Base-by-base conservation (phyloP, 1,140 invertebrate genomes). In the Lepidurus arcticus region DNA sequence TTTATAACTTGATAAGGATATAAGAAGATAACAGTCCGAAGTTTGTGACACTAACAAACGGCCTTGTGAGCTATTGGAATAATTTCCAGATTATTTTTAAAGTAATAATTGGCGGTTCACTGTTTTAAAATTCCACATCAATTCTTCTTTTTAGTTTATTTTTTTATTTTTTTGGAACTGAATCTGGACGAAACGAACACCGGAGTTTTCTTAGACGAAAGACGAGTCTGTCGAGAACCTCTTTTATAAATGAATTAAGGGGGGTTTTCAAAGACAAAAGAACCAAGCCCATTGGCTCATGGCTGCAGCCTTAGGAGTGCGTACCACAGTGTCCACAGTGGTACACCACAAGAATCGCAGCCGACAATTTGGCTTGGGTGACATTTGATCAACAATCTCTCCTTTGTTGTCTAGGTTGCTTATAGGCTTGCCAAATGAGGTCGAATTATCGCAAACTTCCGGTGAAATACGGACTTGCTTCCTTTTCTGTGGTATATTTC, bases 171-270 rank as follows among this genome's bases (percentile, higher is more conserved):
- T 65, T 65, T 21, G 13, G 53, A 13, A n/a, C 53, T 21, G 21
- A n/a, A 16, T 65, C 7, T 11, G 53, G 21, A 65, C 16, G 53
- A 65, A 21, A 65, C n/a, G 53, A 16, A 65, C 16, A 65, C 34
- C 34, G 34, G 34, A 34, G 34, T 34, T 34, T 34, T 34, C 34
- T 34, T 34, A 4, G 34, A 34, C 34, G 34, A 34, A 34, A 65
- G 53, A 65, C 53, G 21, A 65, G 53, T 65, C 53, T 65, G 53
- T 13, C 16, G n/a, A 65, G 53, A 65, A 21, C 21, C 53, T 65
- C 53, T 65, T 65, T 65, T 65, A 7, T 65, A 65, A 65, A 65
- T 65, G 53, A 65, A 65, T 65, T 21, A 13, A 65, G 21, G 53
- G 53, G 53, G 21, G 7, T 65, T 65, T 65, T 65, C 53, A 21